Evolutionary conservation across 2,113 vertebrate genomes (phyloP).

Genomic region (Rhinoderma darwinii): DNA sequence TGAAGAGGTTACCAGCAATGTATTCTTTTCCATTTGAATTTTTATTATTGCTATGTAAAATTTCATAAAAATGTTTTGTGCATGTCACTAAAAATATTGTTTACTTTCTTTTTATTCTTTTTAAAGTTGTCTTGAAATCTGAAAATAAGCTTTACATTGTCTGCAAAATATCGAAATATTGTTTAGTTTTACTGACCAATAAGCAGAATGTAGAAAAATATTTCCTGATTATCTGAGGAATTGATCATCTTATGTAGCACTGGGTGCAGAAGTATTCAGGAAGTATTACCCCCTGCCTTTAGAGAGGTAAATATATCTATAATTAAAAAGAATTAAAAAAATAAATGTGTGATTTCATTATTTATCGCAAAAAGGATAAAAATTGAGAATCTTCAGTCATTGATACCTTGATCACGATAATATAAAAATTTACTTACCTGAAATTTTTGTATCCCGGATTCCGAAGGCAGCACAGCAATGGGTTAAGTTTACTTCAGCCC

Average conservation of each 20-base stretch:
- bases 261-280: background rate
- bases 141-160: background rate
- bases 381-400: too few relatives aligned
- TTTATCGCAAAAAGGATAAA: too few relatives aligned
- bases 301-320: background rate
- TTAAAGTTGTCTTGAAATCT: background rate
- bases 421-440: too few relatives aligned
- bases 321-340: background rate
- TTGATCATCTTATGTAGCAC: background rate
- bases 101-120: background rate
- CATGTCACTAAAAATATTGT: background rate
- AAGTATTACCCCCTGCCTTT: background rate
- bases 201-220: background rate
- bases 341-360: background rate
- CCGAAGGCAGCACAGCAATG: too few relatives aligned
- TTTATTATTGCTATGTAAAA: background rate
- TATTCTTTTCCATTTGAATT: background rate
- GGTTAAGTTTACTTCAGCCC: too few relatives aligned
- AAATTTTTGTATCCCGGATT: too few relatives aligned
- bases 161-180: background rate
- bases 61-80: background rate
- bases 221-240: background rate
- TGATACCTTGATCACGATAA: too few relatives aligned
- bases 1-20: background rate
- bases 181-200: background rate